Base-by-base conservation (phyloP, 2,113 vertebrate genomes). In the Grammomys dolichurus region DNA sequence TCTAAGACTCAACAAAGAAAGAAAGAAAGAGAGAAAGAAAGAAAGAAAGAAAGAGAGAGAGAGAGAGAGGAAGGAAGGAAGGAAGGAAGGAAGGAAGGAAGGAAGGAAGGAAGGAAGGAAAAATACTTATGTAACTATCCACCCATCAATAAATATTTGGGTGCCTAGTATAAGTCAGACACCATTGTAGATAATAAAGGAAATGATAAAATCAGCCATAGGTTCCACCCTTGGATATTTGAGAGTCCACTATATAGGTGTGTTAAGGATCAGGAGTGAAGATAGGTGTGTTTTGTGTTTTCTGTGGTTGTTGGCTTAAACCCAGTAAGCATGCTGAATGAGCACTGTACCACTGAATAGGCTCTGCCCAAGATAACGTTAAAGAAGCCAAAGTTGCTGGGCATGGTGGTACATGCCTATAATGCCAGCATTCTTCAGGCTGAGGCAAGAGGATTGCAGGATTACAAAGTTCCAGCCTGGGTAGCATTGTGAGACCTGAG, bases 141-240 rank as follows among this genome's bases (percentile, higher is more conserved):
- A 65, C 28, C 40, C 16, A 85, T 85, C 60, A 85, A 14, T 65
- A 46, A 65, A 46, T 85, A 85, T 67, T 67, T 86, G 60, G 26
- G 28, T 67, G 28, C 12, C 43, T 67, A 31, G 60, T 65, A 43
- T 48, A 67, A 86, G 43, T 31, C 40, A 48, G 28, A 86, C 43
- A 36, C 14, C 51, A 48, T 90, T 92, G 70, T 90, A 88, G 76
- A 85, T 36, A 80, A 40, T 96, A 63, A 89, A 91, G 63, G 43
- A 96, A 91, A 70, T 14, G 87, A 90, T 63, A 19, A 40, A 72
- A 87, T 95, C 28, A 94, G 28, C 36, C 22, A 17, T 86, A 12
- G 17, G 10, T 82, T 91, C 86, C 93, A 43, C 67, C 63, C 56
- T 85, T 24, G 54, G 65, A 76, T 92, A 14, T 78, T 43, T 97